phyloP scores from a whole-genome alignment of 2,888 invertebrate species.

The Drosophila fungiperda region DNA sequence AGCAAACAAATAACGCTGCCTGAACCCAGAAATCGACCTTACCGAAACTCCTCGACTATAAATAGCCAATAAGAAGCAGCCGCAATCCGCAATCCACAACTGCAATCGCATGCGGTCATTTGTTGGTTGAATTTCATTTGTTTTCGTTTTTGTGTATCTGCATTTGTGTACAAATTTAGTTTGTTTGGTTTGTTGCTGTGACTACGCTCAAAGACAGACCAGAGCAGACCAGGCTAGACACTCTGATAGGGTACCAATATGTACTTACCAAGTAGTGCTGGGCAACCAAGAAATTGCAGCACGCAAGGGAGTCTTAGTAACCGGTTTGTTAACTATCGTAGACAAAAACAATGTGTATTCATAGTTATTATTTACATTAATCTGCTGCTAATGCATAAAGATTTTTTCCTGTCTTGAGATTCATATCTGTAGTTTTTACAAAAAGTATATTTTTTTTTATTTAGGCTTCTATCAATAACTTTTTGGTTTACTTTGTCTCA shows the following conservation, averaged over 20 bases:
- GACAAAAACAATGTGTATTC: slow-evolving; percentile 17
- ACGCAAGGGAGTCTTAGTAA: slow-evolving; percentile 43
- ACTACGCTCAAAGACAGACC: slow-evolving; percentile 27
- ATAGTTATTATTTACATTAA: not conserved
- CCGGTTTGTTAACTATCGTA: slow-evolving; percentile 38
- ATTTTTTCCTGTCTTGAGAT: not conserved
- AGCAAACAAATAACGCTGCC: slow-evolving; percentile 4
- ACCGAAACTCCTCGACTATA: slow-evolving; percentile 13
- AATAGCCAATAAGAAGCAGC: slow-evolving; percentile 33
- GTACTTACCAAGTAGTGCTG: slow-evolving; percentile 14
- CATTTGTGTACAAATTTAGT: slow-evolving; percentile 47
- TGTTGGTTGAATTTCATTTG: slow-evolving; percentile 32
- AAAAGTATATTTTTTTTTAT: not conserved
- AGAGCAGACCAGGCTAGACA: not conserved
- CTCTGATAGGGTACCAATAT: slow-evolving; percentile 24
- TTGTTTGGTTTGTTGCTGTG: slow-evolving; percentile 53
- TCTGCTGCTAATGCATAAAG: not conserved
- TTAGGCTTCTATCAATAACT: not conserved
- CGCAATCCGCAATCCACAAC: slow-evolving; percentile 15
- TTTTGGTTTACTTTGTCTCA: slow-evolving; percentile 1
- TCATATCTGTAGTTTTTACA: not conserved
- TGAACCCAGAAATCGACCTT: not conserved
- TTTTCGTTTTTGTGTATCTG: slow-evolving; percentile 29
- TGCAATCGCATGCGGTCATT: slow-evolving; percentile 39
- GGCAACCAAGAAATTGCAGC: slow-evolving; percentile 25